These are phyloP conservation scores for Diceros bicornis DNA, from an alignment of 2,797 vertebrate species.

Conservation along the genomic window DNA sequence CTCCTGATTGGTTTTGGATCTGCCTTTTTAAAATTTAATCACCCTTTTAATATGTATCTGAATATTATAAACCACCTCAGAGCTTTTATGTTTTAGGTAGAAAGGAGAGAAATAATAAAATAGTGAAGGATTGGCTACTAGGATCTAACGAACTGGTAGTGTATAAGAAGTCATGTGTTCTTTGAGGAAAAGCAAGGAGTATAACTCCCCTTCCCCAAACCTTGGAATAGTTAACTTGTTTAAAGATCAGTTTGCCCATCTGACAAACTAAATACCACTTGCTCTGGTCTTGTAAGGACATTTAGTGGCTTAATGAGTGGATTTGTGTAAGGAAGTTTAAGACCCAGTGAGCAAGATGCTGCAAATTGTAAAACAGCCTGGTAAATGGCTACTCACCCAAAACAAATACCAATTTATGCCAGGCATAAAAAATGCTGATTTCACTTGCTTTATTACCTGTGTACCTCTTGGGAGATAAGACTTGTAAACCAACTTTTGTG, in stretches of 20 bases:
- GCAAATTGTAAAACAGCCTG: constrained; percentile 77
- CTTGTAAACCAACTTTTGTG: constrained; percentile 78
- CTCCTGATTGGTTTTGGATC: constrained; percentile 65
- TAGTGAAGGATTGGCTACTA: not conserved
- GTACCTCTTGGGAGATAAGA: constrained; percentile 64
- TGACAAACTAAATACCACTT: constrained; percentile 68
- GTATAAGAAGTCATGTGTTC: not conserved
- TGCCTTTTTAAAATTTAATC: constrained; percentile 47
- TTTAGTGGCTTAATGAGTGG: constrained; percentile 74
- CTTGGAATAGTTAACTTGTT: constrained; percentile 36
- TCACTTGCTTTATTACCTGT: constrained; percentile 76
- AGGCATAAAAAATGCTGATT: constrained; percentile 76
- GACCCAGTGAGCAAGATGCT: constrained; percentile 70
- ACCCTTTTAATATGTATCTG: constrained; percentile 37
- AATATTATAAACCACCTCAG: constrained; percentile 51
- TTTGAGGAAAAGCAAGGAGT: constrained; percentile 42
- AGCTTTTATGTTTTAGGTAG: not conserved
- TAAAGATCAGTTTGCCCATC: constrained; percentile 60
- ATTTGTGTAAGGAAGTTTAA: constrained; percentile 78
- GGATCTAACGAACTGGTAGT: not conserved
- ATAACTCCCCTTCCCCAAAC: not conserved
- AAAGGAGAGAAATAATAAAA: constrained; percentile 59
- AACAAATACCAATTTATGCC: constrained; percentile 80
- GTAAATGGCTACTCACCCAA: constrained; percentile 74
- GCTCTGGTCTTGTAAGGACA: constrained; percentile 68